phyloP scores from a whole-genome alignment of 2,113 vertebrate genomes.

The Guaruba guarouba region DNA sequence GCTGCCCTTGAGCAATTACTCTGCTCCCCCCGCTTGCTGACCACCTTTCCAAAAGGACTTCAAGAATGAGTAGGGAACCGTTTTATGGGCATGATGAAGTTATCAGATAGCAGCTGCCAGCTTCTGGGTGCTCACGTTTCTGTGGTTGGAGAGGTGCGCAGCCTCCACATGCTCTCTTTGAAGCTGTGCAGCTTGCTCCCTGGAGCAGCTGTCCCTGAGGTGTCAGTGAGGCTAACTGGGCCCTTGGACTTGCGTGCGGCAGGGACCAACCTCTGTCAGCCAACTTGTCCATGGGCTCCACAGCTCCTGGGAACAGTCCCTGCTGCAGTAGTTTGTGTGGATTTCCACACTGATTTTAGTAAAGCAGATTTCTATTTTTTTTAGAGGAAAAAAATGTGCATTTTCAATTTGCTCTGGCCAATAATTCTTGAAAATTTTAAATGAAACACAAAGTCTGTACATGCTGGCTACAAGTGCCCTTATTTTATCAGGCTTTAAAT shows the following conservation, averaged over 20 bases:
- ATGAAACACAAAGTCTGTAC: neutral
- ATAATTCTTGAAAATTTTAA: neutral
- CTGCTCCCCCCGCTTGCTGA: accelerated
- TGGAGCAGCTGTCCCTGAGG: neutral
- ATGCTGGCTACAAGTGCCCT: neutral
- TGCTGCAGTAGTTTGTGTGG: neutral
- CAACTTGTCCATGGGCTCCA: neutral
- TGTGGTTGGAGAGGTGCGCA: neutral
- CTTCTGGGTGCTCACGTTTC: neutral
- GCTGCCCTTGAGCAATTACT: neutral
- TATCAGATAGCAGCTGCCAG: neutral
- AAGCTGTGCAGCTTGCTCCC: neutral
- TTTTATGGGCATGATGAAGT: neutral
- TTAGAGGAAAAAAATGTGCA: neutral
- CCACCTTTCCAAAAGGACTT: neutral
- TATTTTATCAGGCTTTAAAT: neutral
- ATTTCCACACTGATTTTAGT: neutral
- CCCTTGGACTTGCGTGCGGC: neutral
- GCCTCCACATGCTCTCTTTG: neutral
- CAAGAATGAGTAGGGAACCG: neutral
- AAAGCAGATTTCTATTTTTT: neutral
- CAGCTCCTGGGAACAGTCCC: neutral
- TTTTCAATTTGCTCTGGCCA: neutral
- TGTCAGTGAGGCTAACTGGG: neutral
- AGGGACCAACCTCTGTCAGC: neutral